Evolutionary conservation across 1,140 invertebrate genomes (phyloP).

Genomic region (Globodera ellingtonae): DNA sequence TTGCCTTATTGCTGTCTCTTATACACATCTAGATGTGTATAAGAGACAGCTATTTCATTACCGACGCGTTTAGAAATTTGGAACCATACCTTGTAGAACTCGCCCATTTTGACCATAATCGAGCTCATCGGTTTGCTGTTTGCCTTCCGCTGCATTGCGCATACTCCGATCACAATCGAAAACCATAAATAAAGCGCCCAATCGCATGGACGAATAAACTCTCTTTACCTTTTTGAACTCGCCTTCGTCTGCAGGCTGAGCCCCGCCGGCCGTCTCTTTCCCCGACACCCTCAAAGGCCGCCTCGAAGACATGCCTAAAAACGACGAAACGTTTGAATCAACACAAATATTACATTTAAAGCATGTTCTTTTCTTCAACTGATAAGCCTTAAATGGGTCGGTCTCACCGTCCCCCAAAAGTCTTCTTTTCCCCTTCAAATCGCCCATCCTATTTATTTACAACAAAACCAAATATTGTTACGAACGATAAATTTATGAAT

Average conservation of each 20-base stretch:
- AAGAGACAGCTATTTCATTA: too few relatives aligned
- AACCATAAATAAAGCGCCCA: neutral
- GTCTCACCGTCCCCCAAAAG: too few relatives aligned
- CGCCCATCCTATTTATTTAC: too few relatives aligned
- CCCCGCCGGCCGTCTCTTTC: neutral
- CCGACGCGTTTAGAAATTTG: neutral
- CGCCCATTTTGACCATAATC: conserved; percentile 61
- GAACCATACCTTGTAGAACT: conserved; percentile 53
- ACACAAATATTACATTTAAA: too few relatives aligned
- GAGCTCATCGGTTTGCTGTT: conserved; percentile 63
- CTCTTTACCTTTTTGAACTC: neutral
- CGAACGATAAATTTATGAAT: too few relatives aligned
- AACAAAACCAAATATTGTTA: too few relatives aligned
- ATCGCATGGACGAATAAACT: neutral
- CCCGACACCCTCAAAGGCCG: neutral
- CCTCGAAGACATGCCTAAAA: neutral
- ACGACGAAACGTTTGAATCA: neutral
- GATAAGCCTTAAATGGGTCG: too few relatives aligned
- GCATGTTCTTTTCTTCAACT: too few relatives aligned
- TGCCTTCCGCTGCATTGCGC: conserved; percentile 63
- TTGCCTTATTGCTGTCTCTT: too few relatives aligned
- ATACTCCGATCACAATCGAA: conserved; percentile 62
- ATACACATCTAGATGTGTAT: too few relatives aligned
- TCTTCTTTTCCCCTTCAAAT: too few relatives aligned
- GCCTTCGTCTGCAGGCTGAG: neutral